Percentiles rank a stretch among this genome's conserved stretches.
Conservation (phyloP, 2,888 invertebrate species). For the Acleris laterana region DNA sequence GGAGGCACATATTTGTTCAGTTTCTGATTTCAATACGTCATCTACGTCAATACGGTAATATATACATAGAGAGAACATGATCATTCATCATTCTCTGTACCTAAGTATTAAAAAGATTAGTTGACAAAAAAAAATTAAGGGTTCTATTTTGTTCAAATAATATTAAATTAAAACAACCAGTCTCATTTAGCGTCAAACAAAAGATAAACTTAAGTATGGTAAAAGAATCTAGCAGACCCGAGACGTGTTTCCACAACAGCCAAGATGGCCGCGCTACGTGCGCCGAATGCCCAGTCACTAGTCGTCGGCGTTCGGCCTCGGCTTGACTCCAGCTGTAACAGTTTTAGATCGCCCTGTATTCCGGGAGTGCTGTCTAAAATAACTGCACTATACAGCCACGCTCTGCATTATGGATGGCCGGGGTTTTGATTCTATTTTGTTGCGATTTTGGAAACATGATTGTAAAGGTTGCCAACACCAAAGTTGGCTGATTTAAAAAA, state of each 20-base stretch:
- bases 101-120: no score
- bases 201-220: constrained; percentile 38
- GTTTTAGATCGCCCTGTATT: constrained; percentile 58
- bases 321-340: constrained; percentile 45
- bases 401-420: constrained; percentile 28
- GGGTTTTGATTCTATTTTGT: constrained; percentile 26
- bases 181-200: not conserved
- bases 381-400: constrained; percentile 44
- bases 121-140: no score
- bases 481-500: no score
- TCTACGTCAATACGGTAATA: no score
- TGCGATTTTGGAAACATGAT: constrained; percentile 18
- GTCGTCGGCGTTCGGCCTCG: constrained; percentile 22
- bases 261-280: constrained; percentile 65
- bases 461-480: not conserved
- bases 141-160: no score
- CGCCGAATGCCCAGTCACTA: constrained; percentile 45
- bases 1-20: no score
- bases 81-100: no score
- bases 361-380: constrained; percentile 51
- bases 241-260: constrained; percentile 52
- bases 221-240: constrained; percentile 51
- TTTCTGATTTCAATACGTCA: no score
- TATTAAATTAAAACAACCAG: no score
- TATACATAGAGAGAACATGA: no score